phyloP scores from a whole-genome alignment of 2,888 invertebrate genomes.

The Ormyrus thymus region DNA sequence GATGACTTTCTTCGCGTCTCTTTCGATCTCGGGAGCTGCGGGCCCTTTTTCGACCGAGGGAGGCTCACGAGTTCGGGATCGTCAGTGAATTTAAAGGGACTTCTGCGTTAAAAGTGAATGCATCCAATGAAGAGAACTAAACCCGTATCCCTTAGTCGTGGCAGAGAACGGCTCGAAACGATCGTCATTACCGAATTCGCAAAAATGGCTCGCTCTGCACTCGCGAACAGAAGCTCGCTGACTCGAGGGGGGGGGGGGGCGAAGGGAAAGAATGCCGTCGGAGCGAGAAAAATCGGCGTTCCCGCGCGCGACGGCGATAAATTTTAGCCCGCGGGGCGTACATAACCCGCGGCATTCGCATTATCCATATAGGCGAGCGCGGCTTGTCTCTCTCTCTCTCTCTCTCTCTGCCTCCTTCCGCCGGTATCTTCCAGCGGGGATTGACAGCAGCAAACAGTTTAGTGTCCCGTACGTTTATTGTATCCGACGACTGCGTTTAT shows the following conservation, averaged over 20 bases:
- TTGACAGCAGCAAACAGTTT: conserved; percentile 74
- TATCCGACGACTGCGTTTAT: conserved; percentile 63
- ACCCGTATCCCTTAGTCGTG: no score
- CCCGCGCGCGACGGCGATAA: conserved; percentile 14
- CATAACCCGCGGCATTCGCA: conserved; percentile 21
- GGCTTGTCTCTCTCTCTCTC: conserved; percentile 14
- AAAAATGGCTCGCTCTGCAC: not conserved
- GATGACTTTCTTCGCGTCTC: not conserved
- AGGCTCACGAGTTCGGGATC: no score
- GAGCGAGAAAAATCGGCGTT: conserved; percentile 42
- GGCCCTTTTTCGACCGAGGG: no score
- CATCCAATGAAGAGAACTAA: no score
- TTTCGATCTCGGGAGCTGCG: no score
- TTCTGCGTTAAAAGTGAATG: no score
- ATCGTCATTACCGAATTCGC: conserved; percentile 17
- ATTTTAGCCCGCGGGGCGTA: conserved; percentile 27
- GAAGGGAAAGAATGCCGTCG: conserved; percentile 21
- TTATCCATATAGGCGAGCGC: not conserved
- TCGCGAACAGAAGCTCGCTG: not conserved
- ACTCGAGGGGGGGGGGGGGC: no score
- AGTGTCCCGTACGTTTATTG: conserved; percentile 73
- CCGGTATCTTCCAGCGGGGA: conserved; percentile 51
- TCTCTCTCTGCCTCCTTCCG: conserved; percentile 56
- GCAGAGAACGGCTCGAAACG: not conserved
- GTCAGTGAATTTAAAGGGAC: no score